A percentile compares a stretch with the other conserved stretches of the same genome.
phyloP scores from a whole-genome alignment of 2,113 vertebrate genomes.

The Nibea albiflora region DNA sequence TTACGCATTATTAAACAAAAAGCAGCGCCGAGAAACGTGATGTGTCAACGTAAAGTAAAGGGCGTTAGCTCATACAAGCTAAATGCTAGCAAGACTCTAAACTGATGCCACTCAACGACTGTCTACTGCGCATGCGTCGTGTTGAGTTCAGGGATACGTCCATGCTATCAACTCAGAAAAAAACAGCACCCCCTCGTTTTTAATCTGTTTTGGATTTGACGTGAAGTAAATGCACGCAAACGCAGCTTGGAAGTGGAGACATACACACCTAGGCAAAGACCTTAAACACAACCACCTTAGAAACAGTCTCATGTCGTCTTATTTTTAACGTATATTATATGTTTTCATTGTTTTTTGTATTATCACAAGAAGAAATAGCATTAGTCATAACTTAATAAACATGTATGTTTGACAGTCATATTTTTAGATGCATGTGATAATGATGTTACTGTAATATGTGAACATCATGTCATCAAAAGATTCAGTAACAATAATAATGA shows the following conservation, averaged over 20 bases:
- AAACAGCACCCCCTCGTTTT: not conserved
- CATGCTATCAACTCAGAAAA: not conserved
- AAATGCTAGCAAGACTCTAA: not conserved
- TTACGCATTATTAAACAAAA: not conserved
- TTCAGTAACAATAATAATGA: too few relatives aligned
- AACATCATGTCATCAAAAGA: too few relatives aligned
- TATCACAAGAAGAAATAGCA: not conserved
- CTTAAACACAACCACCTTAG: not conserved
- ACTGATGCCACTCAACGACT: not conserved
- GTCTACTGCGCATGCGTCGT: constrained; percentile 7
- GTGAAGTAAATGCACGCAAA: not conserved
- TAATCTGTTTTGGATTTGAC: not conserved
- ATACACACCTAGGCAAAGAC: not conserved
- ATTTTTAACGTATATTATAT: not conserved
- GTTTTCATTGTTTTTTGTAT: not conserved
- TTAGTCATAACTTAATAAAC: not conserved
- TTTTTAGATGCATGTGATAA: too few relatives aligned
- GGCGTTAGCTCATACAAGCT: not conserved
- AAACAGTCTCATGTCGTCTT: not conserved
- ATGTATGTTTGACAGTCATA: not conserved
- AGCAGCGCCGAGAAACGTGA: not conserved
- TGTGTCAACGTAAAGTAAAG: not conserved
- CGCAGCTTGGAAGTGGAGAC: not conserved
- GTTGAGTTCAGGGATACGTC: not conserved
- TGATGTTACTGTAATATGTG: too few relatives aligned